Conservation (phyloP, 2,113 vertebrate genomes). For the Scomber colias region DNA sequence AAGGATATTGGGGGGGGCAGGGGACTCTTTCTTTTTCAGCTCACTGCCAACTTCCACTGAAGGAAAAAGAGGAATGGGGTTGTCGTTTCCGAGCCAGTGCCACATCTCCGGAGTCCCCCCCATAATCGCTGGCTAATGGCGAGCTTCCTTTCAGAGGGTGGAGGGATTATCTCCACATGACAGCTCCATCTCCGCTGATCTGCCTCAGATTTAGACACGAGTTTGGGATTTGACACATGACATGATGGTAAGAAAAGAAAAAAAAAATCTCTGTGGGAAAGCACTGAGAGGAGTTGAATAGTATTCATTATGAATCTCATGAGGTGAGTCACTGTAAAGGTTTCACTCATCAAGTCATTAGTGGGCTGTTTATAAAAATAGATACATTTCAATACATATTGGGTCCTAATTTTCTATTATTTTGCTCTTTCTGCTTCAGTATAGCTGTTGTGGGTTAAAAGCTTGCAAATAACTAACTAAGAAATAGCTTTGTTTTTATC, state of each 20-base stretch:
- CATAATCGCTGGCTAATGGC: constrained; percentile 37
- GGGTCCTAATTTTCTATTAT: background rate
- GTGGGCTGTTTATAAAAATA: too few relatives aligned
- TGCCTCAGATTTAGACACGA: constrained; percentile 17
- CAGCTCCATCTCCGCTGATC: constrained; percentile 31
- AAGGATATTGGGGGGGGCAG: background rate
- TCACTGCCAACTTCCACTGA: background rate
- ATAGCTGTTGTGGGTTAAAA: background rate
- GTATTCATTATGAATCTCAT: background rate
- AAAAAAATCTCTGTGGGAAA: constrained; percentile 12
- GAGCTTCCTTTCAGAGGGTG: constrained; percentile 15
- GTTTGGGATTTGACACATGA: constrained; percentile 49
- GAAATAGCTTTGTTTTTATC: background rate
- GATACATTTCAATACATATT: background rate
- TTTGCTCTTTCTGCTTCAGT: background rate
- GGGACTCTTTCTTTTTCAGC: background rate
- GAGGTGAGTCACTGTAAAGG: background rate
- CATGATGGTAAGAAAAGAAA: background rate
- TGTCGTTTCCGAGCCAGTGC: background rate
- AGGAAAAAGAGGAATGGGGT: background rate
- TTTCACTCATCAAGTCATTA: background rate
- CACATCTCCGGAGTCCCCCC: constrained; percentile 1
- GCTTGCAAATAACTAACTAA: background rate
- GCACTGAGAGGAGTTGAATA: background rate
- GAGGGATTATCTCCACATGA: constrained; percentile 45